Evolutionary conservation across 2,888 invertebrate genomes (phyloP).

Genomic region (Oligia latruncula): DNA sequence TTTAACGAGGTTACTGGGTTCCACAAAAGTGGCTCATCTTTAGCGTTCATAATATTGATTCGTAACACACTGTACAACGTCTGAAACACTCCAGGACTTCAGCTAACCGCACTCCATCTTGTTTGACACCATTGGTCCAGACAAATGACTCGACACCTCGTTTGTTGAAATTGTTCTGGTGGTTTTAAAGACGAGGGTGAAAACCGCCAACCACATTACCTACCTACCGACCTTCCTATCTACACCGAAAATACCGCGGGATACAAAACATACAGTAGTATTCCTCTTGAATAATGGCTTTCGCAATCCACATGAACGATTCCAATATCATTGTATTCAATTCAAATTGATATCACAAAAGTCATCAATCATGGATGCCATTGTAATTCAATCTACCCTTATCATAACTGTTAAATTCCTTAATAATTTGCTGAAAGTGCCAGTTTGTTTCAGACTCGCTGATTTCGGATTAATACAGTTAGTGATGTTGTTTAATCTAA

Average conservation of each 20-base stretch:
- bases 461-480: constrained; percentile 19
- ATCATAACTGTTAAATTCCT: constrained; percentile 48
- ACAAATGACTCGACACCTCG: constrained; percentile 49
- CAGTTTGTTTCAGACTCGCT: constrained; percentile 31
- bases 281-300: constrained; percentile 43
- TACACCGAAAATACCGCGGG: neutral
- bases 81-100: constrained; percentile 1
- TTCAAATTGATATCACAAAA: constrained; percentile 67
- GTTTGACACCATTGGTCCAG: constrained; percentile 22
- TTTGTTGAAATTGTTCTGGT: constrained; percentile 50
- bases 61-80: constrained; percentile 6
- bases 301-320: constrained; percentile 33
- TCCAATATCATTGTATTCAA: constrained; percentile 64
- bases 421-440: constrained; percentile 34
- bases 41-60: neutral
- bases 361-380: constrained; percentile 70
- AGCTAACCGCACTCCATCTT: constrained; percentile 34
- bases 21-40: neutral
- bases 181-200: constrained; percentile 59
- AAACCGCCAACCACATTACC: constrained; percentile 43
- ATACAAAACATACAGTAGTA: constrained; percentile 32
- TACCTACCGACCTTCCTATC: constrained; percentile 1
- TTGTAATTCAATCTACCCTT: constrained; percentile 61
- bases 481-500: constrained; percentile 16
- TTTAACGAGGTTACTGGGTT: neutral